phyloP scores from a whole-genome alignment of 2,113 vertebrate genomes.

The Notarius quadriscutis region DNA sequence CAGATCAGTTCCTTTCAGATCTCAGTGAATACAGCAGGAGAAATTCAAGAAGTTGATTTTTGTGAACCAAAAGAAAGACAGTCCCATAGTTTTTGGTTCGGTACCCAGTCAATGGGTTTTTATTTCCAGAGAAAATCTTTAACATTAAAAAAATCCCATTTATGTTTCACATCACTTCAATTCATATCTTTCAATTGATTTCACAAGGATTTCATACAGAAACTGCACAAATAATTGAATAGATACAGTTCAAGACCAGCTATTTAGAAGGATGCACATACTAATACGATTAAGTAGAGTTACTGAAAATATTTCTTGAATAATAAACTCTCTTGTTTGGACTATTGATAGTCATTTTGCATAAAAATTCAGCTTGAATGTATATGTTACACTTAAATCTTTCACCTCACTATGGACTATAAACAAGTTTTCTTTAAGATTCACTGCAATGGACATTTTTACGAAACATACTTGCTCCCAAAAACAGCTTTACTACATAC shows the following conservation, averaged over 20 bases:
- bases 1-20: not conserved
- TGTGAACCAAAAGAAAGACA: not conserved
- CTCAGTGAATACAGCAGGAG: not conserved
- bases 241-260: slow-evolving; percentile 35
- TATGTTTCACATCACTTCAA: slow-evolving; percentile 13
- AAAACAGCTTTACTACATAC: not conserved
- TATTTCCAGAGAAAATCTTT: slow-evolving; percentile 55
- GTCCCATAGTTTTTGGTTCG: slow-evolving; percentile 2
- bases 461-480: not conserved
- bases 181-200: slow-evolving; percentile 12
- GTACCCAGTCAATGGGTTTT: slow-evolving; percentile 74
- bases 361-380: not conserved
- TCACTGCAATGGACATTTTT: not conserved
- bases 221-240: slow-evolving; percentile 44
- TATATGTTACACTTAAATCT: not conserved
- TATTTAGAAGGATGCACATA: slow-evolving; percentile 15
- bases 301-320: not conserved
- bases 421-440: not conserved
- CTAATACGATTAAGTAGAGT: not conserved
- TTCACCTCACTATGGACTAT: not conserved
- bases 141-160: not conserved
- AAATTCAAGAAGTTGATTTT: not conserved
- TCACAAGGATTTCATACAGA: slow-evolving; percentile 54
- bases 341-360: not conserved
- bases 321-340: not conserved